Evolutionary conservation across 1,140 invertebrate species (phyloP).

Genomic region (Telenomus remus): DNA sequence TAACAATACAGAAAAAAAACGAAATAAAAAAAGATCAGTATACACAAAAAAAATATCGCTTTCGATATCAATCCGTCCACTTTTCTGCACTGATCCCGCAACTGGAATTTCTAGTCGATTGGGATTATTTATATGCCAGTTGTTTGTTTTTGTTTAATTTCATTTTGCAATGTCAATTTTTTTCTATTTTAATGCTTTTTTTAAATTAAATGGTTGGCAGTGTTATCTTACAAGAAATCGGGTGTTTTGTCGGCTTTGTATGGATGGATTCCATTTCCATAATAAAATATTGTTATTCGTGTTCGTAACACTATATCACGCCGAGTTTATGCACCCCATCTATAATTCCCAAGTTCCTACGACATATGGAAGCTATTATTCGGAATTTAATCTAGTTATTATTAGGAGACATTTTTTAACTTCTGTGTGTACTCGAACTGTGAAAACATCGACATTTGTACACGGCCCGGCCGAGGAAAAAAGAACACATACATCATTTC

Average conservation of each 20-base stretch:
- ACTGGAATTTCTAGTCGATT: conserved; percentile 14
- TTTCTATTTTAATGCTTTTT: not conserved
- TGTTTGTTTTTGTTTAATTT: not conserved
- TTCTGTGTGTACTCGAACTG: conserved; percentile 11
- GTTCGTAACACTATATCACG: conserved; percentile 26
- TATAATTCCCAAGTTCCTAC: conserved; percentile 28
- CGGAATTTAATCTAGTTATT: conserved; percentile 55
- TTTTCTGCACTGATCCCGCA: conserved; percentile 8
- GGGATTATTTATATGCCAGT: conserved; percentile 14
- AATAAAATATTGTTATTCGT: conserved; percentile 46
- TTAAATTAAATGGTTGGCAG: not conserved
- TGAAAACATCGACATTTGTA: conserved; percentile 33
- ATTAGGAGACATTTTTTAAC: conserved; percentile 45
- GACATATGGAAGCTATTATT: conserved; percentile 53
- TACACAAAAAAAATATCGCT: conserved; percentile 29
- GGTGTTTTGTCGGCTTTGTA: not conserved
- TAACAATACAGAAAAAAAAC: conserved; percentile 46
- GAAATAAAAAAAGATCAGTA: not conserved
- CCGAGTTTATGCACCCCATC: conserved; percentile 32
- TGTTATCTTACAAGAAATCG: not conserved
- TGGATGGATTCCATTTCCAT: conserved; percentile 36
- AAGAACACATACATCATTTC: conserved; percentile 3
- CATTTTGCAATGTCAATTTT: not conserved
- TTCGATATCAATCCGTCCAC: conserved; percentile 28
- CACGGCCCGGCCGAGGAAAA: not conserved